phyloP scores from a whole-genome alignment of 2,797 vertebrate genomes.

The Acipenser ruthenus region DNA sequence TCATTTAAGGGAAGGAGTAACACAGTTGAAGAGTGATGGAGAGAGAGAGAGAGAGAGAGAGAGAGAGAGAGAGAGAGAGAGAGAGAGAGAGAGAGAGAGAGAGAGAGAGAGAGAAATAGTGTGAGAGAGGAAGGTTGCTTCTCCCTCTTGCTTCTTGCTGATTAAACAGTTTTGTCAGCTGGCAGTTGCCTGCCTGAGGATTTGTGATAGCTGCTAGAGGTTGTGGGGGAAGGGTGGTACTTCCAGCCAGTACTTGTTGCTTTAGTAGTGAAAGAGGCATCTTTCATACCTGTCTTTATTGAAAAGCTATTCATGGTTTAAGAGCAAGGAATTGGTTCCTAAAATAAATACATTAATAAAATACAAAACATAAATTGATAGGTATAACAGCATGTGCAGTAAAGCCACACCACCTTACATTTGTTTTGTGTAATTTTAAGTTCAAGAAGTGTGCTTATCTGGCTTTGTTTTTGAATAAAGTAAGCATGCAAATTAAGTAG shows the following conservation, averaged over 20 bases:
- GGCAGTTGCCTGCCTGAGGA: slow-evolving; percentile 57
- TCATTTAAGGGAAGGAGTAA: slow-evolving; percentile 23
- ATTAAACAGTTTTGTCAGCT: slow-evolving; percentile 74
- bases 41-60: slow-evolving; percentile 16
- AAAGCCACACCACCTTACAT: too few relatives aligned
- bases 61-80: slow-evolving; percentile 11
- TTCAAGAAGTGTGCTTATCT: too few relatives aligned
- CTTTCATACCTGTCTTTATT: too few relatives aligned
- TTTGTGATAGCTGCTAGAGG: slow-evolving; percentile 58
- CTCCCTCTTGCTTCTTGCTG: slow-evolving; percentile 48
- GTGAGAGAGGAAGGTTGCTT: slow-evolving; percentile 34
- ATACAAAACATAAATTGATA: too few relatives aligned
- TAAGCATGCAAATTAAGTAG: too few relatives aligned
- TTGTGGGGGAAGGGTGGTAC: slow-evolving; percentile 38
- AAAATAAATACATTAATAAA: too few relatives aligned
- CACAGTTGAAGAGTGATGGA: slow-evolving; percentile 27
- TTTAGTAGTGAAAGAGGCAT: slow-evolving; percentile 18
- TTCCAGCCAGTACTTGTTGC: slow-evolving; percentile 39
- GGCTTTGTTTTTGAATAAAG: too few relatives aligned
- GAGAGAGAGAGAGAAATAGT: slow-evolving; percentile 15
- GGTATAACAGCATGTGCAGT: too few relatives aligned
- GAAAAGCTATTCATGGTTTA: too few relatives aligned
- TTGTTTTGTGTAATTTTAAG: too few relatives aligned
- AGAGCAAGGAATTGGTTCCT: too few relatives aligned
- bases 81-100: slow-evolving; percentile 13